Percentiles rank a stretch among this genome's conserved stretches.
phyloP scores from a whole-genome alignment of 2,888 invertebrate species.

The Nomada fabriciana region DNA sequence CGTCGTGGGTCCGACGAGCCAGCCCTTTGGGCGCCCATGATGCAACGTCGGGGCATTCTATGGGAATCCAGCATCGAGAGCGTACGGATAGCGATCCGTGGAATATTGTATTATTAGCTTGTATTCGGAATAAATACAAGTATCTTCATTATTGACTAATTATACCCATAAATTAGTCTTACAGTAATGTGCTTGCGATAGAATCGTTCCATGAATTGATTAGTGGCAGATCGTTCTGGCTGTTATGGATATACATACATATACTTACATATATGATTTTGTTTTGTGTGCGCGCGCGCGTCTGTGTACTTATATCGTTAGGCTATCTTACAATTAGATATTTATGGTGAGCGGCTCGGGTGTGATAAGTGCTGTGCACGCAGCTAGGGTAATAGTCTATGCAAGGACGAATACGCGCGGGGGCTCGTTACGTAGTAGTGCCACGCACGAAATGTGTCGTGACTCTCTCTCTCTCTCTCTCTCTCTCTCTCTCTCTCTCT shows the following conservation, averaged over 20 bases:
- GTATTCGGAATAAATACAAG: too few relatives aligned
- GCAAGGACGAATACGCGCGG: constrained; percentile 69
- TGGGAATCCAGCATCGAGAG: too few relatives aligned
- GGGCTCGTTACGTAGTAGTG: constrained; percentile 76
- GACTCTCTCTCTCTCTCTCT: constrained; percentile 53
- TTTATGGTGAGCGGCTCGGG: constrained; percentile 68
- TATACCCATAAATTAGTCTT: too few relatives aligned
- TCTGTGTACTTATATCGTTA: constrained; percentile 45
- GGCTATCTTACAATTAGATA: constrained; percentile 72
- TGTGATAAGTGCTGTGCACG: constrained; percentile 59
- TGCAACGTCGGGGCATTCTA: too few relatives aligned
- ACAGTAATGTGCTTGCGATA: neutral
- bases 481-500: constrained; percentile 30
- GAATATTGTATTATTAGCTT: too few relatives aligned
- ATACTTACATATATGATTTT: too few relatives aligned
- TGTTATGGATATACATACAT: constrained; percentile 14
- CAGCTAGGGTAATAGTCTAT: constrained; percentile 60
- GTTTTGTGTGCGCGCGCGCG: too few relatives aligned
- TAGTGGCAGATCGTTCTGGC: neutral
- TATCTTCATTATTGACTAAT: too few relatives aligned
- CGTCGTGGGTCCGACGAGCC: too few relatives aligned
- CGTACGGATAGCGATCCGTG: too few relatives aligned
- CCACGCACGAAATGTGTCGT: constrained; percentile 81
- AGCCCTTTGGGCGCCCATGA: too few relatives aligned
- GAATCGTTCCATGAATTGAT: constrained; percentile 20